Base-by-base conservation (phyloP, 2,797 vertebrate species). In the Triplophysa yarkandensis region DNA sequence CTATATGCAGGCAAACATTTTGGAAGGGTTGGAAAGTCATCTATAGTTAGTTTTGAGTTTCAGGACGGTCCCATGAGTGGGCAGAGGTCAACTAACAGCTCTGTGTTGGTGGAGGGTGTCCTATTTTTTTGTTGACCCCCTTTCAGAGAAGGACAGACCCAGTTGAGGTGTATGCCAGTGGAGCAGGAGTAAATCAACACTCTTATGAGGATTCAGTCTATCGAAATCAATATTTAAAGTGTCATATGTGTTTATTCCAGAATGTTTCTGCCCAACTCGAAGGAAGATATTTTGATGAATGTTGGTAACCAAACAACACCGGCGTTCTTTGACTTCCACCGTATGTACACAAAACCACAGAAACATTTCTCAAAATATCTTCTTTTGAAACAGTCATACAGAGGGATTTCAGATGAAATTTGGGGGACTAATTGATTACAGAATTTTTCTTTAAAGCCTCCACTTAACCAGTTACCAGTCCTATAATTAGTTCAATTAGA, bases 111-210 rank as follows among this genome's bases (percentile, higher is more conserved):
- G 63, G 27, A 52, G 19, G 62, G 63, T 41, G 62, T 14, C 28
- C 69, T 36, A 67, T 67, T 77, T 77, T n/a, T 41, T 19, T 58
- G n/a, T 48, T 68, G 28, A 34, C 64, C 64, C 72, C 27, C 34
- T 68, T 68, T 68, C 8, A 41, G 54, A 30, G 16, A 25, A 13
- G 25, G 16, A 46, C 28, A 41, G 30, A 41, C 43, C 32, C 68
- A 61, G 39, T 61, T 52, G 32, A 71, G 61, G 13, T 25, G 21
- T 13, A 52, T 11, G 21, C 34, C 46, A 16, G 19, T 48, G 23
- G 27, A 55, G 30, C 27, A 19, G 69, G 27, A 19, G 69, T 77
- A 71, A 57, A 54, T 72, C 32, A 77, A 72, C 41, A 46, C 58
- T 48, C 54, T 48, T 74, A 10, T 11, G 41, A 68, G 65, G 41